These are phyloP conservation scores for Chaenocephalus aceratus DNA, from an alignment of 2,113 vertebrate genomes.

Conservation along the genomic window DNA sequence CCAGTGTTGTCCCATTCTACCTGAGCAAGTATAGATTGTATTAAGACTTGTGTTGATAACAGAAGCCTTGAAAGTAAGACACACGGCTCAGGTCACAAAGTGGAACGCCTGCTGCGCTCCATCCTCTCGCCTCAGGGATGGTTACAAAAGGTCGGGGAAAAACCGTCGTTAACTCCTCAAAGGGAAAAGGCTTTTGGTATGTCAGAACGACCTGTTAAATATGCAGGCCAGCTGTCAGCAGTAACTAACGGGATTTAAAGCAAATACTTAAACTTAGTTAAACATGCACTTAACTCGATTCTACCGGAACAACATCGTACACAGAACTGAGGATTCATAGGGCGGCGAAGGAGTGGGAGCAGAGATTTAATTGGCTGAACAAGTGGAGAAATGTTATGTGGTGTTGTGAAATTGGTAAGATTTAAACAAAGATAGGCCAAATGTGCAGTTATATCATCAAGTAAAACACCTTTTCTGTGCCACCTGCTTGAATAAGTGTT, in stretches of 20 bases:
- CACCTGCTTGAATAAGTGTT: background rate
- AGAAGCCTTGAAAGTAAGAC: conserved; percentile 30
- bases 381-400: background rate
- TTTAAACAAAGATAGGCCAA: background rate
- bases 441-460: background rate
- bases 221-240: background rate
- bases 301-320: background rate
- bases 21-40: no score
- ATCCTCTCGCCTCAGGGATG: conserved; percentile 28
- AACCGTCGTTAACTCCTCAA: conserved; percentile 51
- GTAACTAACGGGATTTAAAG: background rate
- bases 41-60: no score
- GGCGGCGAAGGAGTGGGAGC: background rate
- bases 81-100: conserved; percentile 41
- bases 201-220: conserved; percentile 4
- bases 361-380: background rate
- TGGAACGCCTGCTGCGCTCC: conserved; percentile 21
- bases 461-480: no score
- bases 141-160: conserved; percentile 40
- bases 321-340: background rate
- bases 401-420: background rate
- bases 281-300: background rate
- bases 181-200: conserved; percentile 4
- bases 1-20: no score
- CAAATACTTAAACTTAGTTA: background rate